Evolutionary conservation across 2,113 vertebrate species (phyloP).

Genomic region (Cebus imitator): DNA sequence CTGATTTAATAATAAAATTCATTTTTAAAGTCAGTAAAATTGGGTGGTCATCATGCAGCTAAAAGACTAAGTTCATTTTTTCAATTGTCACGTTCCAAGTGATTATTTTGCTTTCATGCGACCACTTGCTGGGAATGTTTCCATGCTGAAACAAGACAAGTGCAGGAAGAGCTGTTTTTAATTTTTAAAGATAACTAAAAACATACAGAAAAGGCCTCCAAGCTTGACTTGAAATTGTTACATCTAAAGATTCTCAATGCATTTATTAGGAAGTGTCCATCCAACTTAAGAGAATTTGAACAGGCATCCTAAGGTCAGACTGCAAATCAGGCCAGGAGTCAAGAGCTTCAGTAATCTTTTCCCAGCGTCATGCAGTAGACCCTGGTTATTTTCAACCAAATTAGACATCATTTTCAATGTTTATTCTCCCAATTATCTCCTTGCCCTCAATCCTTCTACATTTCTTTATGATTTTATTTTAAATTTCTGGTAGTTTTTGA

Average conservation of each 20-base stretch:
- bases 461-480: slow-evolving; percentile 56
- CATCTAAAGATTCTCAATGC: background rate
- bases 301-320: slow-evolving; percentile 35
- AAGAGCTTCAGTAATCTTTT: slow-evolving; percentile 44
- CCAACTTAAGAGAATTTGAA: background rate
- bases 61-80: background rate
- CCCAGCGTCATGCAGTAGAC: background rate
- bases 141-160: background rate
- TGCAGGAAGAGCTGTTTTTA: background rate
- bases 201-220: background rate
- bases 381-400: slow-evolving; percentile 72
- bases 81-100: background rate
- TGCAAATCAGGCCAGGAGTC: slow-evolving; percentile 41
- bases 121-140: background rate
- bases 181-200: slow-evolving; percentile 59
- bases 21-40: background rate
- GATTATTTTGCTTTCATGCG: background rate
- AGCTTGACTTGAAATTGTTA: background rate
- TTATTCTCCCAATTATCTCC: slow-evolving; percentile 52
- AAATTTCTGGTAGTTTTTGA: slow-evolving; percentile 22
- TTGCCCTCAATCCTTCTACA: background rate
- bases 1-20: background rate
- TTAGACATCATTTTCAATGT: slow-evolving; percentile 63
- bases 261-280: slow-evolving; percentile 15
- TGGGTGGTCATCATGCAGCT: background rate